phyloP scores from a whole-genome alignment of 2,797 vertebrate genomes.

The Urophycis tenuis region DNA sequence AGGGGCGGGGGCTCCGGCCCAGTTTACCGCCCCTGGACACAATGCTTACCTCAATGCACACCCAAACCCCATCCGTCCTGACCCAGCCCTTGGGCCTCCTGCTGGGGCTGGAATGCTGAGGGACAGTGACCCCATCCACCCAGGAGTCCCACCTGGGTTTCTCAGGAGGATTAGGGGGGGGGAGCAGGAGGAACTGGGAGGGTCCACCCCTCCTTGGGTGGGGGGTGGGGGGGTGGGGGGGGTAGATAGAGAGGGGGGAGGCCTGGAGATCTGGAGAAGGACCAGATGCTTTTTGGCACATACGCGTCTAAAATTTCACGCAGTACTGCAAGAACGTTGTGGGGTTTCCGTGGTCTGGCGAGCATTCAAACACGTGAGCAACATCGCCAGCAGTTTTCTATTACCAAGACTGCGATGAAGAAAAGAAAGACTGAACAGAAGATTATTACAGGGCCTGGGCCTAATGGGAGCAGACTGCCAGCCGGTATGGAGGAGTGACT shows the following conservation, averaged over 20 bases:
- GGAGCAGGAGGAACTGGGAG: slow-evolving; percentile 53
- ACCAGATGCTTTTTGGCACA: slow-evolving; percentile 49
- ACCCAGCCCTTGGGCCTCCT: slow-evolving; percentile 64
- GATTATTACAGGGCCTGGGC: slow-evolving; percentile 56
- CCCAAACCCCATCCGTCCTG: slow-evolving; percentile 52
- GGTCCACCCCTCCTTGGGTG: slow-evolving; percentile 29
- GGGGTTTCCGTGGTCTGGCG: slow-evolving; percentile 53
- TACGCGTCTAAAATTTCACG: slow-evolving; percentile 56
- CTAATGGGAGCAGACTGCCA: slow-evolving; percentile 49
- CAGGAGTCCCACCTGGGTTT: slow-evolving; percentile 59
- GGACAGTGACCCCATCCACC: slow-evolving; percentile 57
- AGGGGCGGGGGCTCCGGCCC: slow-evolving; percentile 24
- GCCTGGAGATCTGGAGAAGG: slow-evolving; percentile 29
- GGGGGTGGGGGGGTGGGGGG: too few species aligned
- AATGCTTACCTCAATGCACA: slow-evolving; percentile 46
- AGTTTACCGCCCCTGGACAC: slow-evolving; percentile 56
- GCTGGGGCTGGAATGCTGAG: slow-evolving; percentile 59
- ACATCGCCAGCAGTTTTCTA: slow-evolving; percentile 59
- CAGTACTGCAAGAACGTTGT: slow-evolving; percentile 49
- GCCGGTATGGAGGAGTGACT: slow-evolving; percentile 57
- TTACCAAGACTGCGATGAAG: slow-evolving; percentile 54
- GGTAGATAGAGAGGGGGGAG: slow-evolving; percentile 29
- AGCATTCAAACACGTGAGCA: slow-evolving; percentile 57
- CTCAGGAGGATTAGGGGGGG: slow-evolving; percentile 68
- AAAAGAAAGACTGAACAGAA: slow-evolving; percentile 33